Base-by-base conservation (phyloP, 1,140 invertebrate genomes). In the Atta cephalotes region DNA sequence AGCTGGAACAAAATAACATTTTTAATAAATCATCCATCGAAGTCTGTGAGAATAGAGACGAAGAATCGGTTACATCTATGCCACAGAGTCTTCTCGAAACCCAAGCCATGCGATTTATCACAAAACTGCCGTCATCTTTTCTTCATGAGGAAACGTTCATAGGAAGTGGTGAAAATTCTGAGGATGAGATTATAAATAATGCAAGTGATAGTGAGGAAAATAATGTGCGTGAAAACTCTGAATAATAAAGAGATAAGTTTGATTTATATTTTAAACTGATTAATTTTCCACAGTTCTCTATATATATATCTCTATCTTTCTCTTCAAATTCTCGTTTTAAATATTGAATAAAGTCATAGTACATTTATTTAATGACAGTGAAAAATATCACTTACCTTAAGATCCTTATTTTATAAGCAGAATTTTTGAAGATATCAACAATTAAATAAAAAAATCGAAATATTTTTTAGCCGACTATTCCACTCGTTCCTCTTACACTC, bases 141-240 rank as follows among this genome's bases (percentile, higher is more conserved):
- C 85, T 94, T 7, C 90, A 87, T 60, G 95, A 95, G 72, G 94
- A 95, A 90, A 94, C 91, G 35, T 95, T 95, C 86, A 49, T 92
- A 28, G 94, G 94, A 3, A 95, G 92, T 68, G 95, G 95, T 45
- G 94, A 95, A 88, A 95, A 95, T 89, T 95, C 94, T 0, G 94
- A 95, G 58, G 92, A 93, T 35, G 94, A 94, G 3, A 62, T 79
- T 1, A 12, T 51, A 49, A 12, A 45, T 16, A 28, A 66, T 45
- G 0, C 6, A 66, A 65, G n/a, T 28, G 49, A 66, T 49, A 18
- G 28, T 56, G 31, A 76, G 21, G 14, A 58, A 79, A 18, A 56
- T 53, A 78, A 63, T 77, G 49, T 16, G 14, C 4, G 14, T 51
- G n/a, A 56, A 66, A 58, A 65, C 18, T 45, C n/a, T 51, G 3